Conservation (phyloP, 2,113 vertebrate species). For the Cebus imitator region DNA sequence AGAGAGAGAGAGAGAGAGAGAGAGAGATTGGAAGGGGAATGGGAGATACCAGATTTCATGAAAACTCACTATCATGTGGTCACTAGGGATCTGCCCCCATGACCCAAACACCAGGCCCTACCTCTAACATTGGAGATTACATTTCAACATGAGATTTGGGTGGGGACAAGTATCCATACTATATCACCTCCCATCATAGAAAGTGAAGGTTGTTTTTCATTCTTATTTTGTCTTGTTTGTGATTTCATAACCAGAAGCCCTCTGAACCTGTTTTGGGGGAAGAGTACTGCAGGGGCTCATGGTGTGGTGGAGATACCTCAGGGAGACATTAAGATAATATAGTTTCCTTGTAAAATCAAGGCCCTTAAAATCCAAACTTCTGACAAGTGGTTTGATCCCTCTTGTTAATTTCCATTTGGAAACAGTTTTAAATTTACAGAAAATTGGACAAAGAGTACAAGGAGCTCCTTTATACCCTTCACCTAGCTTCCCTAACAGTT, state of each 20-base stretch:
- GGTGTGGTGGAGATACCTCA: background rate
- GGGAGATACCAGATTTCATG: no score
- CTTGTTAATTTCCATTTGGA: background rate
- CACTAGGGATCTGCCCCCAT: no score
- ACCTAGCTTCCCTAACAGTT: background rate
- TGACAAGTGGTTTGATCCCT: background rate
- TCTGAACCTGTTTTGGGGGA: background rate
- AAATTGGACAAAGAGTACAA: background rate
- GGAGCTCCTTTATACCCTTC: background rate
- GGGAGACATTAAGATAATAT: background rate
- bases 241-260: background rate
- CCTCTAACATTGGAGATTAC: no score
- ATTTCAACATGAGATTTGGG: no score
- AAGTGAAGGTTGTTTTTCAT: background rate
- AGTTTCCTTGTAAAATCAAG: background rate
- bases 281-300: accelerated
- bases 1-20: no score
- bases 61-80: no score
- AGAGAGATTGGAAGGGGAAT: no score
- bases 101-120: no score
- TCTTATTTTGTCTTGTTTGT: background rate
- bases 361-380: background rate
- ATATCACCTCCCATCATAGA: background rate
- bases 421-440: background rate
- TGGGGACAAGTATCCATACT: no score